Base-by-base conservation (phyloP, 2,113 vertebrate species). In the Phalacrocorax carbo region DNA sequence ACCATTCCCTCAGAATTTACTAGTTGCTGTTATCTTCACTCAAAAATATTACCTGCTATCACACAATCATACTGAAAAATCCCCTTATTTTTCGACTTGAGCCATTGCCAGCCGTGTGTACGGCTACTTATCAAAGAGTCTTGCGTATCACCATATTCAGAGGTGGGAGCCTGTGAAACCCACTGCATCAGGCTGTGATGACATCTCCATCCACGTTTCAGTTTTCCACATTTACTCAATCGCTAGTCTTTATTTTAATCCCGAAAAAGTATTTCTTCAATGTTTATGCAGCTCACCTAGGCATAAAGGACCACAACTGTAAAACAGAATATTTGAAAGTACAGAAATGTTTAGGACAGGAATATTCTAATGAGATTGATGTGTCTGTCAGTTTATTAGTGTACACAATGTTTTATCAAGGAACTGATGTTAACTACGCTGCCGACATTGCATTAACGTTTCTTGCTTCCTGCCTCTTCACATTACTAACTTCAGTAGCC, bases 101-200 rank as follows among this genome's bases (percentile, higher is more conserved):
- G 27, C 46, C 22, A 78, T 75, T 52, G 55, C 27, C 26, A 21
- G 21, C 15, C 23, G 2, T 1, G 6, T 3, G 21, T 13, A 7
- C 0, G 7, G 46, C 49, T 32, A 0, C 30, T 79, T 46, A 26
- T 16, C 40, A 6, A 54, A 49, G 42, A 25, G 20, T 17, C 23
- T 62, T 25, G 54, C n/a, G 0, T 5, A 4, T 2, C 51, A 3
- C n/a, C 5, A 0, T 2, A 0, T 9, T 14, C 34, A 11, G 46
- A 25, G 34, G 10, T 1, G 7, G 21, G 32, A 84, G 18, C 27
- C 38, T 21, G 21, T 27, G 48, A 34, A 22, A 32, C 6, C 17
- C 1, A 0, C 70, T 19, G 20, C 29, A 11, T n/a, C 6, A 1
- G 25, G 15, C 61, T 75, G 44, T 1, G 40, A 10, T 42, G 57